phyloP scores from a whole-genome alignment of 1,140 invertebrate species.

The Cylas formicarius region DNA sequence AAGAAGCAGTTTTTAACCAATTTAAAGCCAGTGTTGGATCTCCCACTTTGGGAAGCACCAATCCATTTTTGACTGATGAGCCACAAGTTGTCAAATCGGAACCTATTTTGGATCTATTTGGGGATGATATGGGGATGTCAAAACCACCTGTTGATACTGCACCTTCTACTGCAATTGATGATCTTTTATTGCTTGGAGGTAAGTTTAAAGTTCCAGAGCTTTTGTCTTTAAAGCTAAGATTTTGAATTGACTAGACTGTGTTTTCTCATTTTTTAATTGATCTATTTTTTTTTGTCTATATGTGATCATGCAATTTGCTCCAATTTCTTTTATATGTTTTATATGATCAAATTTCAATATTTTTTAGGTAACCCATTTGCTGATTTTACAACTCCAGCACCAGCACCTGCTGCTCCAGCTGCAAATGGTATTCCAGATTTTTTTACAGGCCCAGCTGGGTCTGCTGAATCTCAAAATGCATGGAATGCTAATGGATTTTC shows the following conservation, averaged over 20 bases:
- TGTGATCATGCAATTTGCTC: not conserved
- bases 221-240: no score
- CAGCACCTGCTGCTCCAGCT: constrained; percentile 42
- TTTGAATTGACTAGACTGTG: no score
- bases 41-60: constrained; percentile 64
- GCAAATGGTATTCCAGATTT: constrained; percentile 16
- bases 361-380: constrained; percentile 29
- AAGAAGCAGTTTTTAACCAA: constrained; percentile 89
- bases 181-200: constrained; percentile 70
- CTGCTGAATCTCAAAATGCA: not conserved
- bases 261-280: no score
- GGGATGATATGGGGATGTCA: constrained; percentile 45
- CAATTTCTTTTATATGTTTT: constrained; percentile 69
- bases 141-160: constrained; percentile 40
- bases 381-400: constrained; percentile 30
- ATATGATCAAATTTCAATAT: no score
- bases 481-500: constrained; percentile 23
- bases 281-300: not conserved
- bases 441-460: constrained; percentile 7
- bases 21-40: constrained; percentile 85
- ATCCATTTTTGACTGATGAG: constrained; percentile 73
- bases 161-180: constrained; percentile 63
- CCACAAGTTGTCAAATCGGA: constrained; percentile 44
- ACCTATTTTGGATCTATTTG: constrained; percentile 77
- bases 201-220: no score